phyloP scores from a whole-genome alignment of 2,113 vertebrate species.

The Cygnus atratus region DNA sequence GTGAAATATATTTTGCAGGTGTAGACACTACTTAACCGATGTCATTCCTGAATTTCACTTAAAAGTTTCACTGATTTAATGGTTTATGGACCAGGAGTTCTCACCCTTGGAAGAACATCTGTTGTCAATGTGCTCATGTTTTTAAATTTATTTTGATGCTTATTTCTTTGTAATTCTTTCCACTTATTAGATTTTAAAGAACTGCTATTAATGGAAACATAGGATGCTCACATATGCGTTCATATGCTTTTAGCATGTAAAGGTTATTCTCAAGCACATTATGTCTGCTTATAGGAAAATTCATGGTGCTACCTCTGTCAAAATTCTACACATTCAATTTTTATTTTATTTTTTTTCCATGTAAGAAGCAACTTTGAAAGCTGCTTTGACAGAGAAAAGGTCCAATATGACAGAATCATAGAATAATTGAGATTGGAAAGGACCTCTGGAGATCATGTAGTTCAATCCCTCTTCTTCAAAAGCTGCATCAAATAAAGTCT shows the following conservation, averaged over 20 bases:
- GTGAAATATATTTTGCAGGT: background rate
- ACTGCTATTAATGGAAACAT: background rate
- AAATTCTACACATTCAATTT: background rate
- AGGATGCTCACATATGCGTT: background rate
- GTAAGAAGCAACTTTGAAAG: background rate
- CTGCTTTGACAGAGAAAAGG: background rate
- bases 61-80: background rate
- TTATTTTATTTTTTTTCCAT: background rate
- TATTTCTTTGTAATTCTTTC: background rate
- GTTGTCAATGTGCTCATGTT: constrained; percentile 11
- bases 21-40: background rate
- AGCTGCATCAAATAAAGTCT: background rate
- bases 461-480: background rate
- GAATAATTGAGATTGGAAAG: background rate
- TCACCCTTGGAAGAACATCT: constrained; percentile 5
- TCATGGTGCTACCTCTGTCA: background rate
- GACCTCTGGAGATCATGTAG: background rate
- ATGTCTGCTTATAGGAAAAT: background rate
- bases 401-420: background rate
- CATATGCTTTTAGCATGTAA: background rate
- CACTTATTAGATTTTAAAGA: background rate
- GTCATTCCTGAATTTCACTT: background rate
- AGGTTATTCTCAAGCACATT: background rate
- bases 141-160: background rate
- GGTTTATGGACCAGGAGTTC: background rate